phyloP scores from a whole-genome alignment of 2,888 invertebrate genomes.

The Strigamia maritima region DNA sequence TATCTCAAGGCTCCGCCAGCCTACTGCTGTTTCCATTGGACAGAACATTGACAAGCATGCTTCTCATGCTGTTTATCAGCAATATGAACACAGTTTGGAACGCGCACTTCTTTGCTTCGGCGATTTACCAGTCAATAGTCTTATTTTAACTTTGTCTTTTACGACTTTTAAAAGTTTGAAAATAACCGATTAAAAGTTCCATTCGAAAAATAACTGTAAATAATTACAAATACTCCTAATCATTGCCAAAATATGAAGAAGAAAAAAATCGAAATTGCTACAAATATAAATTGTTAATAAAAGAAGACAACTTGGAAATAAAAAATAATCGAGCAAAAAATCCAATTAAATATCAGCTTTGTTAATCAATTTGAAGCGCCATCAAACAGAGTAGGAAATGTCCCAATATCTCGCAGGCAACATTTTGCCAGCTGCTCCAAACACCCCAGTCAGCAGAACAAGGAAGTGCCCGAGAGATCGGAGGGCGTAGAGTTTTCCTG shows the following conservation, averaged over 20 bases:
- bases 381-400: background rate
- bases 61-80: slow-evolving; percentile 25
- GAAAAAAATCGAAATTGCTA: background rate
- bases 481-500: slow-evolving; percentile 23
- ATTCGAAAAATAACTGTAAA: no score
- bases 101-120: slow-evolving; percentile 2
- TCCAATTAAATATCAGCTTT: slow-evolving; percentile 29
- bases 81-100: background rate
- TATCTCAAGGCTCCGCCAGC: slow-evolving; percentile 34
- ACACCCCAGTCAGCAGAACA: slow-evolving; percentile 32
- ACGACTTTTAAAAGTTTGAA: background rate
- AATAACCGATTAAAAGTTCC: background rate
- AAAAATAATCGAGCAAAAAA: background rate
- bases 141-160: background rate
- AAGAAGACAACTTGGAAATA: background rate
- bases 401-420: slow-evolving; percentile 28
- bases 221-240: no score
- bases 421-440: slow-evolving; percentile 32
- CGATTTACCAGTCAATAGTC: slow-evolving; percentile 31
- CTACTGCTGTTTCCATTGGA: slow-evolving; percentile 30
- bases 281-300: background rate
- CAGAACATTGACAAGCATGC: slow-evolving; percentile 31
- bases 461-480: slow-evolving; percentile 30
- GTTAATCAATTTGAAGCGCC: slow-evolving; percentile 18
- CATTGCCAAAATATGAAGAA: no score